Evolutionary conservation across 2,888 invertebrate species (phyloP), one percentile per base, ranked within the genome.

Genomic region (Choristoneura rosaceana): DNA sequence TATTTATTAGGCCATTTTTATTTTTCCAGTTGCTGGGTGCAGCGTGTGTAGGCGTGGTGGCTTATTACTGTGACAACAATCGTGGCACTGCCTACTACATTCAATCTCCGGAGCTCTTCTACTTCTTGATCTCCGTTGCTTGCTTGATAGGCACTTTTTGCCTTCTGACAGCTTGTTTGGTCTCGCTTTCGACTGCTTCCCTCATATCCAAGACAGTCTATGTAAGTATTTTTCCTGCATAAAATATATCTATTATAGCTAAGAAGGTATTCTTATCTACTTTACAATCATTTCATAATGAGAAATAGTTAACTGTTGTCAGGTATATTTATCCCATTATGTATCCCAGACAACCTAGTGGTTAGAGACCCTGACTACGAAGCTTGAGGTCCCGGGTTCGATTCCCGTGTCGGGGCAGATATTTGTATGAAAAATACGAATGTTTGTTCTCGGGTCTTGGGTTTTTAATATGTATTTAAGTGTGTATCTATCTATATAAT

Each of bases 121-220:
- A 96, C 87, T 91, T 97, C 41, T 88, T 98, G 71, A 96, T 97
- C 85, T 94, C 96, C 0, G 96, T 96, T 0, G 95, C 98, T 15
- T 98, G 97, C 84, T 93, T 97, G 88, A 95, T 97, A 77, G 95
- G 96, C 15, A 97, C 96, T 63, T 95, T 96, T 78, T 94, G 96
- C 74, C 84, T 97, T 59, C 87, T 97, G 63, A 79, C 96, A n/a
- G 95, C 97, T 0, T 97, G 96, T 79, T 79, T 97, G 17, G 91
- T 95, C 52, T 97, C 97, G 4, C 92, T 97, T 59, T 95, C 96
- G 25, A 96, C 97, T 0, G 96, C 96, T 10, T 95, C 96, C 25
- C 96, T 97, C 75, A 95, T 97, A 75, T 94, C 96, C 2, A 97
- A 97, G 91, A 97, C 96, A 0, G 93, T 96, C 71, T 95, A 95